Evolutionary conservation across 2,113 vertebrate species (phyloP).

Genomic region (Perccottus glenii): DNA sequence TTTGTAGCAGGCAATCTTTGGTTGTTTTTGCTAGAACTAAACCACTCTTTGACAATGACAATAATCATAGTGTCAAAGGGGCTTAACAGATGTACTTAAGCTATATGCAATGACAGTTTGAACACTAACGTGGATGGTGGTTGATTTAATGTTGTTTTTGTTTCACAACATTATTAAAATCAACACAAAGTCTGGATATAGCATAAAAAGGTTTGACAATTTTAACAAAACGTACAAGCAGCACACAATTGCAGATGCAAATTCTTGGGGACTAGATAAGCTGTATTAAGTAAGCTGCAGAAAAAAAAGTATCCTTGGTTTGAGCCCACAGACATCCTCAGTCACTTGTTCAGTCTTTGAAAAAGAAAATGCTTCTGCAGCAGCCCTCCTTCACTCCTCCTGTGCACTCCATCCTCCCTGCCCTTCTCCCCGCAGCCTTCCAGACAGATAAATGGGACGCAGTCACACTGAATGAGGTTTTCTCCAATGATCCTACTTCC

Average conservation of each 20-base stretch:
- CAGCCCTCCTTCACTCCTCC: constrained; percentile 47
- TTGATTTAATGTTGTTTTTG: too few species aligned
- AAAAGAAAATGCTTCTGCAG: constrained; percentile 68
- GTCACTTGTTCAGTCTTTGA: constrained; percentile 65
- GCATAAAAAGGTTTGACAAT: too few species aligned
- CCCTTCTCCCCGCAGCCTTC: constrained; percentile 60
- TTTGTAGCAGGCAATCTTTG: too few species aligned
- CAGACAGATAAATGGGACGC: constrained; percentile 80
- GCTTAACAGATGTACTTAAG: too few species aligned
- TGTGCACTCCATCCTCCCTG: constrained; percentile 40
- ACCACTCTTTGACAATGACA: too few species aligned
- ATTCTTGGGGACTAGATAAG: constrained; percentile 24
- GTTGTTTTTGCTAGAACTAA: too few species aligned
- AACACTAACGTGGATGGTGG: too few species aligned
- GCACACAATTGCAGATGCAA: not conserved
- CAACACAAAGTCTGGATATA: too few species aligned
- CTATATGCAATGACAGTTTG: too few species aligned
- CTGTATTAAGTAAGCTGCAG: constrained; percentile 46
- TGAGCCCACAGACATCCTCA: constrained; percentile 59
- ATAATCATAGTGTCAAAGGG: too few species aligned
- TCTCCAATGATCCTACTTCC: constrained; percentile 81
- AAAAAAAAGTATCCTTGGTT: constrained; percentile 63
- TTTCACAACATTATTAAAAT: too few species aligned
- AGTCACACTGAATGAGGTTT: constrained; percentile 79
- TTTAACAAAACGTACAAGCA: too few species aligned